Conservation (phyloP, 2,888 invertebrate species). For the Fissipunctia ypsillon region DNA sequence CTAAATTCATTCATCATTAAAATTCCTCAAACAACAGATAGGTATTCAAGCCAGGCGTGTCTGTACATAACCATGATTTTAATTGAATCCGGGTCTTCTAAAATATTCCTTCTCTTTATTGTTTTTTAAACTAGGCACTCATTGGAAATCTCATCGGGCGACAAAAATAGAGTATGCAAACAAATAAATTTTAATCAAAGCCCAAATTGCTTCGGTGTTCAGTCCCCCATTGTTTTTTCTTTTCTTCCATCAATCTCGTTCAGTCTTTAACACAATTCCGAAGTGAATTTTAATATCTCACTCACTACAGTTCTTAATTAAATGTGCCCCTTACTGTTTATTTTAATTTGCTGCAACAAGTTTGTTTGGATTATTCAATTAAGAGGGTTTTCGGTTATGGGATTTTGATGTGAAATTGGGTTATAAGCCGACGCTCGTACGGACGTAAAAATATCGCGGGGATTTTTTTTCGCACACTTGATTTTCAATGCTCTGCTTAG, state of each 20-base stretch:
- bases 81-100: conserved; percentile 50
- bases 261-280: conserved; percentile 72
- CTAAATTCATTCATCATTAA: conserved; percentile 26
- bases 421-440: no score
- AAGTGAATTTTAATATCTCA: conserved; percentile 77
- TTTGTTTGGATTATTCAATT: conserved; percentile 39
- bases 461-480: no score
- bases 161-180: conserved; percentile 76
- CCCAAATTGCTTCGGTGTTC: conserved; percentile 80
- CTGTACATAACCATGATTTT: conserved; percentile 54
- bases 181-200: conserved; percentile 87
- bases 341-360: conserved; percentile 51
- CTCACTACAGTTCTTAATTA: conserved; percentile 67
- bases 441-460: no score
- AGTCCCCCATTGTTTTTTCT: conserved; percentile 77
- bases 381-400: conserved; percentile 1
- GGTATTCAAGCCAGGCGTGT: conserved; percentile 34
- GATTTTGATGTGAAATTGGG: conserved; percentile 3
- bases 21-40: conserved; percentile 27
- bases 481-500: no score
- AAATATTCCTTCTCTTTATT: conserved; percentile 52
- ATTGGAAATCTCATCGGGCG: conserved; percentile 68
- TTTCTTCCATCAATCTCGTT: conserved; percentile 70
- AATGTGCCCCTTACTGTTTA: conserved; percentile 55
- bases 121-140: conserved; percentile 59